Base-by-base conservation (phyloP, 2,888 invertebrate species). In the Amphipyra berbera region DNA sequence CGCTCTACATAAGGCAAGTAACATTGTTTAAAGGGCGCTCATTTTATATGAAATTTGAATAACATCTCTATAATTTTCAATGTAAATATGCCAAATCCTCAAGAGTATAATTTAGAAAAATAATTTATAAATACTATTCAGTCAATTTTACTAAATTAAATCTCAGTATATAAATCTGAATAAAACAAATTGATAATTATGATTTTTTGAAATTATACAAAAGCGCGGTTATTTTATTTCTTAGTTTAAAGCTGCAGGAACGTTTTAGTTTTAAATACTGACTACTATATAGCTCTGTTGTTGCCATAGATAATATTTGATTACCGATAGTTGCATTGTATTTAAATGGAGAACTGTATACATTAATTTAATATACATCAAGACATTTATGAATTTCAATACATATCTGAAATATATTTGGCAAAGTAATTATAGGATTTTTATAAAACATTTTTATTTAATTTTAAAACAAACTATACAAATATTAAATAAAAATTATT, bases 101-200 rank as follows among this genome's bases (percentile, higher is more conserved):
- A 48, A 50, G 52, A 75, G 15, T 60, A 71, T 76, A 76, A 76
- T 71, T 71, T 71, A 75, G 50, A 66, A 42, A 77, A 78, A 75
- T 75, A 78, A 78, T 78, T 79, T 78, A 64, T 69, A 78, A 70
- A 68, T 78, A 78, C 73, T 78, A 78, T 70, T 79, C 79, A 78
- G 79, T 79, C 79, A 53, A 59, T 68, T 77, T 69, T 52, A 57
- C 64, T 70, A 68, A 57, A 67, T 56, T 56, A 61, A 46, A 61
- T 65, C 33, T 63, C 21, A 60, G 50, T 62, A 55, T 61, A 45
- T 46, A 44, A 41, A 13, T 53, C 35, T 38, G 54, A 56, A 40
- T 52, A 48, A 48, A 41, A 37, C 40, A 47, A 38, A 42, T 56
- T 62, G 46, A 44, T 50, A 30, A 27, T 52, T 33, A 60, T 33